Conservation (phyloP, 2,888 invertebrate species). For the Idaea dimidiata region DNA sequence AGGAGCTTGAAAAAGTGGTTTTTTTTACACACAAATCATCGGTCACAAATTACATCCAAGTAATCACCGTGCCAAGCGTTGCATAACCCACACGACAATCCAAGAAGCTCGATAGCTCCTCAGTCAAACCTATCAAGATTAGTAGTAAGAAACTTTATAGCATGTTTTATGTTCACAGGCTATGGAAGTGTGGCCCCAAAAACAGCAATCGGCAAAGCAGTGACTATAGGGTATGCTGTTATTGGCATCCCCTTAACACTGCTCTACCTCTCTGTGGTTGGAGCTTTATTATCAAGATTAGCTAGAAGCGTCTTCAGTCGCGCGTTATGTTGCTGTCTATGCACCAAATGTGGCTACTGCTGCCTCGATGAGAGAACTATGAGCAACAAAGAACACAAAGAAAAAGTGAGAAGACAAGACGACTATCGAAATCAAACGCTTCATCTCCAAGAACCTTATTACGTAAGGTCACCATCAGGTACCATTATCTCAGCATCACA, state of each 20-base stretch:
- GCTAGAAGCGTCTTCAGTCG: slow-evolving; percentile 91
- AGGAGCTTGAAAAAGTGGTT: too few relatives aligned
- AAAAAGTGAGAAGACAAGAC: slow-evolving; percentile 88
- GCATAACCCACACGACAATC: too few relatives aligned
- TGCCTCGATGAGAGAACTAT: slow-evolving; percentile 92
- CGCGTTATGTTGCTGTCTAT: slow-evolving; percentile 91
- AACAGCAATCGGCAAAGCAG: slow-evolving; percentile 93
- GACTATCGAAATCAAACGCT: slow-evolving; percentile 82
- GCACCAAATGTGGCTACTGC: slow-evolving; percentile 93
- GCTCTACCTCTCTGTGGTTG: slow-evolving; percentile 92
- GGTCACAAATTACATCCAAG: too few relatives aligned
- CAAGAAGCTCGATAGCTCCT: too few relatives aligned
- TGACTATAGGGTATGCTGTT: slow-evolving; percentile 94
- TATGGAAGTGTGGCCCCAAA: slow-evolving; percentile 96
- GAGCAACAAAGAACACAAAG: slow-evolving; percentile 89
- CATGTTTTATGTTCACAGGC: slow-evolving; percentile 80
- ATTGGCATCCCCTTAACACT: slow-evolving; percentile 94
- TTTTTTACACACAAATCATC: too few relatives aligned
- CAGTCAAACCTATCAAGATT: neutral
- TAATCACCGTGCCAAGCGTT: too few relatives aligned
- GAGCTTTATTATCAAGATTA: slow-evolving; percentile 90
- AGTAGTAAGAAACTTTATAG: neutral
- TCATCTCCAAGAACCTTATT: slow-evolving; percentile 86
- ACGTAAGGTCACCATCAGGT: slow-evolving; percentile 81
- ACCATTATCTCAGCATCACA: slow-evolving; percentile 78